Percentiles rank a stretch among this genome's conserved stretches.
Conservation (phyloP, 1,140 invertebrate genomes). For the Tenebrio molitor region DNA sequence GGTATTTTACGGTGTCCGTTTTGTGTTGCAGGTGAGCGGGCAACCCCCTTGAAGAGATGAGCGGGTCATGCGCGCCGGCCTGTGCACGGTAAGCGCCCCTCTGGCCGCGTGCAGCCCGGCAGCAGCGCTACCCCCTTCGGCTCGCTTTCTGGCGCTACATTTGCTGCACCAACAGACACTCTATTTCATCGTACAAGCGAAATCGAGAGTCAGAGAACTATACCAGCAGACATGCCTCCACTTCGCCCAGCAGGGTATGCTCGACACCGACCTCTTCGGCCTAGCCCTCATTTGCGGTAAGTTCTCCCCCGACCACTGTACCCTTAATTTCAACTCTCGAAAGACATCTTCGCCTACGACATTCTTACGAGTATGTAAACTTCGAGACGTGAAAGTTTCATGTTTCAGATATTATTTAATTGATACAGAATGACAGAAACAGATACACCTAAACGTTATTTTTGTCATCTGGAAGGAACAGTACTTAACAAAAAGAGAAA, state of each 20-base stretch:
- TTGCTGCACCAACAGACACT: constrained; percentile 70
- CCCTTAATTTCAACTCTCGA: no score
- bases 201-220: constrained; percentile 86
- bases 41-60: constrained; percentile 64
- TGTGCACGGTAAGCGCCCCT: constrained; percentile 67
- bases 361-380: no score
- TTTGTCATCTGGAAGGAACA: no score
- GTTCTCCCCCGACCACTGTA: no score
- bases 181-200: constrained; percentile 81
- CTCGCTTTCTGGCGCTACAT: constrained; percentile 74
- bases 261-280: constrained; percentile 87
- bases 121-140: constrained; percentile 70
- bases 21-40: constrained; percentile 56
- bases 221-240: constrained; percentile 85
- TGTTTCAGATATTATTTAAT: no score
- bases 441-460: no score
- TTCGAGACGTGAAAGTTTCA: no score
- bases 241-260: constrained; percentile 82
- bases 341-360: no score
- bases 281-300: constrained; percentile 85
- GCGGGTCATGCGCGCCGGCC: constrained; percentile 67
- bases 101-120: constrained; percentile 66
- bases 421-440: no score
- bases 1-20: background rate
- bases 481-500: no score